phyloP scores from a whole-genome alignment of 2,113 vertebrate species.

The Tylochromis polylepis region DNA sequence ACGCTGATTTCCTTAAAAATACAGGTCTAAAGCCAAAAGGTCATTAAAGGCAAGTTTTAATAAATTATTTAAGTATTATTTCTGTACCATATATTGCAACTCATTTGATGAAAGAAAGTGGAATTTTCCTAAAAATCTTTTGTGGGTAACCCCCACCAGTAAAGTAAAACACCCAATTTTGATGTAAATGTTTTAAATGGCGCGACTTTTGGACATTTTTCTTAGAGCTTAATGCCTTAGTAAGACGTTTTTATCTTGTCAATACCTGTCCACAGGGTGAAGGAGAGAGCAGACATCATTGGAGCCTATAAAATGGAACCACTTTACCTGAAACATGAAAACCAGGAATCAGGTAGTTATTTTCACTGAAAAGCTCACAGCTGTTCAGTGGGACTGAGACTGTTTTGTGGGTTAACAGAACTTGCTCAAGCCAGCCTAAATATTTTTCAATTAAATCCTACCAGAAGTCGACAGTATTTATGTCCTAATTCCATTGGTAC shows the following conservation, averaged over 20 bases:
- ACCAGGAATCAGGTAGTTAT: slow-evolving; percentile 87
- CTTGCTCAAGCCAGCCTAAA: neutral
- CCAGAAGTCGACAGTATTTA: neutral
- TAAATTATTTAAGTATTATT: neutral
- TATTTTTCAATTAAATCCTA: neutral
- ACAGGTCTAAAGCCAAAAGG: neutral
- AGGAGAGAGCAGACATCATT: slow-evolving; percentile 82
- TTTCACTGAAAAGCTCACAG: neutral
- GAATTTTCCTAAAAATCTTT: neutral
- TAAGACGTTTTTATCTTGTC: neutral
- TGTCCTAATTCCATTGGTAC: neutral
- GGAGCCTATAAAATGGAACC: slow-evolving; percentile 93
- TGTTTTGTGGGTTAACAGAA: neutral
- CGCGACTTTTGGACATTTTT: neutral
- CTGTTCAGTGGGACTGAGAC: neutral
- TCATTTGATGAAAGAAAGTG: neutral
- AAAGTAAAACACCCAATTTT: neutral
- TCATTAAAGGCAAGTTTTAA: neutral
- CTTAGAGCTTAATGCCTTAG: neutral
- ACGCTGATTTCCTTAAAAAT: neutral
- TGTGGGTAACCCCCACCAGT: neutral
- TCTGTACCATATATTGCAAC: neutral
- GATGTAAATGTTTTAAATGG: neutral
- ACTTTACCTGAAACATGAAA: slow-evolving; percentile 87
- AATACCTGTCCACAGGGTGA: slow-evolving; percentile 80